phyloP scores from a whole-genome alignment of 2,113 vertebrate species.

The Dicaeum eximium region DNA sequence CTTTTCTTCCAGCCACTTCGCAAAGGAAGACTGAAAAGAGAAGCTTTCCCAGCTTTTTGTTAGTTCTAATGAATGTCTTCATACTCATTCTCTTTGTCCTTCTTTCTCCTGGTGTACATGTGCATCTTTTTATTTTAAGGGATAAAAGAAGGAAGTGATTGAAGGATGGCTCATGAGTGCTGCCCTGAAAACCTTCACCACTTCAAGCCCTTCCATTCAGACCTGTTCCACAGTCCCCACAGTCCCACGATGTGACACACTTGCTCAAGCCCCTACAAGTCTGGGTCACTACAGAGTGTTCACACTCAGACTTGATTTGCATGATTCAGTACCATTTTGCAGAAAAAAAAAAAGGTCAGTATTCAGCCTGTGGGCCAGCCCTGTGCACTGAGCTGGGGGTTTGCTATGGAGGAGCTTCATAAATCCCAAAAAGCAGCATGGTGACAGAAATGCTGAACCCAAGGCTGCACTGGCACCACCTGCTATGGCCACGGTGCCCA shows the following conservation, averaged over 20 bases:
- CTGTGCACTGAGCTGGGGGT: not conserved
- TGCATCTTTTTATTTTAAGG: not conserved
- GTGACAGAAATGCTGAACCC: not conserved
- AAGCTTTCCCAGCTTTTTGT: not conserved
- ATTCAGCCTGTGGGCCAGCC: not conserved
- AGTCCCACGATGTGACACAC: not conserved
- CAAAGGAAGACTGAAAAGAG: not conserved
- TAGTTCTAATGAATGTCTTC: not conserved
- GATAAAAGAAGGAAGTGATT: not conserved
- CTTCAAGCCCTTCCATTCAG: not conserved
- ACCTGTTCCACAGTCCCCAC: accelerated
- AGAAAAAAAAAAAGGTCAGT: not conserved
- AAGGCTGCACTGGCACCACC: not conserved
- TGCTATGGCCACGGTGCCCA: accelerated
- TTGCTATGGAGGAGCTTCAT: not conserved
- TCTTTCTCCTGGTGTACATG: not conserved
- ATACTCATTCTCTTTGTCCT: not conserved
- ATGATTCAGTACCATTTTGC: not conserved
- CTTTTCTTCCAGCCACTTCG: not conserved
- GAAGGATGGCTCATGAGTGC: accelerated
- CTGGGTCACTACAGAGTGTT: not conserved
- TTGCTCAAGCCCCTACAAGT: not conserved
- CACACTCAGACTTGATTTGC: not conserved
- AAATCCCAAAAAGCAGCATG: accelerated
- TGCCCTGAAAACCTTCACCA: not conserved